A percentile compares a stretch with the other conserved stretches of the same genome.
phyloP scores from a whole-genome alignment of 2,888 invertebrate genomes.

The Omphaloscelis lunosa region DNA sequence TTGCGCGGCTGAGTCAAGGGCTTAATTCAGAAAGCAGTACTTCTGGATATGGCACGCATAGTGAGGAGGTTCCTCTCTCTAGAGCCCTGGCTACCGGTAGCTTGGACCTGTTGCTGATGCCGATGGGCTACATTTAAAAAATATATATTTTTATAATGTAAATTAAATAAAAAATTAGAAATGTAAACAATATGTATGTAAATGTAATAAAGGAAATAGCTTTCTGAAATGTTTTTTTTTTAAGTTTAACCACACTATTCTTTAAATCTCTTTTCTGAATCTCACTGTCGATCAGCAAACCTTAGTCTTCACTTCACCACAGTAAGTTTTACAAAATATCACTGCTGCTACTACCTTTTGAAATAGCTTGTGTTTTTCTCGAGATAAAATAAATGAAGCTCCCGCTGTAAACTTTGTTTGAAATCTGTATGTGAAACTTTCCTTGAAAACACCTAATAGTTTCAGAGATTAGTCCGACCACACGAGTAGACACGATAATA shows the following conservation, averaged over 20 bases:
- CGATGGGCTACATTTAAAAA: no score
- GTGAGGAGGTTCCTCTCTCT: no score
- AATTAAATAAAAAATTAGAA: no score
- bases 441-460: neutral
- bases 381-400: neutral
- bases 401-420: conserved; percentile 19
- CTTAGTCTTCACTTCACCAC: neutral
- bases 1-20: no score
- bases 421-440: conserved; percentile 13
- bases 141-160: no score
- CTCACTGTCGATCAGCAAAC: neutral
- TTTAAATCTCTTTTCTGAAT: neutral
- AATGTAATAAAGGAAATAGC: no score
- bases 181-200: no score
- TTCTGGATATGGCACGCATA: no score
- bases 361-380: neutral
- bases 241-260: neutral
- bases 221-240: neutral
- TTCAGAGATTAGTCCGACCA: conserved; percentile 16
- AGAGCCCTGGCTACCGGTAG: no score
- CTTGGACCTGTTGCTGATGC: no score
- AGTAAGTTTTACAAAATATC: neutral
- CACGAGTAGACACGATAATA: conserved; percentile 2
- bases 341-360: neutral
- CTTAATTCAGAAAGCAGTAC: no score